Percentiles rank a stretch among this genome's conserved stretches.
phyloP scores from a whole-genome alignment of 2,113 vertebrate species.

The Phyllostomus discolor region DNA sequence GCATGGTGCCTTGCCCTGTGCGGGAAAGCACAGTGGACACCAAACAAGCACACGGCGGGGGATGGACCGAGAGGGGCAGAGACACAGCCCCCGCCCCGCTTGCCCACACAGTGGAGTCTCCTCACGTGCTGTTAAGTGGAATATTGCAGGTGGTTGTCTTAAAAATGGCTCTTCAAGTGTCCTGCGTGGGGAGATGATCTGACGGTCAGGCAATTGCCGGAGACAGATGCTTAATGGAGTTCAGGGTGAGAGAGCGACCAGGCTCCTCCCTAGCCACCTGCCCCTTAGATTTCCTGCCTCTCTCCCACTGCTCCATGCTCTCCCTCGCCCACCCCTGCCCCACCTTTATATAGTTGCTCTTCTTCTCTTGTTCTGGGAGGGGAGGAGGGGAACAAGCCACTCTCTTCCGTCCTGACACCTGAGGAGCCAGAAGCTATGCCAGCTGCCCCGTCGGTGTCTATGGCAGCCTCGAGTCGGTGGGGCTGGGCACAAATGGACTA shows the following conservation, averaged over 20 bases:
- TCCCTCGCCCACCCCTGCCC: background rate
- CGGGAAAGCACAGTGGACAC: background rate
- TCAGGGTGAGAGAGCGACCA: slow-evolving; percentile 68
- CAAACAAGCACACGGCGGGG: background rate
- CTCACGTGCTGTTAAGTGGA: background rate
- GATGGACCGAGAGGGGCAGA: background rate
- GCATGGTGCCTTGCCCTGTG: background rate
- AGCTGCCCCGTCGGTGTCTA: slow-evolving; percentile 10
- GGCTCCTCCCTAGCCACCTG: slow-evolving; percentile 56
- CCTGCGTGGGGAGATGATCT: background rate
- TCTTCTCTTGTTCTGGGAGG: slow-evolving; percentile 40
- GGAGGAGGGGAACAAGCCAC: slow-evolving; percentile 33
- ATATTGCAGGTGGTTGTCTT: background rate
- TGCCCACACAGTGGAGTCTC: background rate
- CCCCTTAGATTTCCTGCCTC: slow-evolving; percentile 51
- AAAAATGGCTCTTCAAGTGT: slow-evolving; percentile 30
- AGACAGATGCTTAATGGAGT: slow-evolving; percentile 76
- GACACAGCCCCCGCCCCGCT: background rate
- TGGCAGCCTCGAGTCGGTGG: background rate
- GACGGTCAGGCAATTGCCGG: slow-evolving; percentile 65
- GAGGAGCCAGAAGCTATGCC: background rate
- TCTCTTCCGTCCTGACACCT: slow-evolving; percentile 51
- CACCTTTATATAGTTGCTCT: background rate
- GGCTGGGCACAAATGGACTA: background rate
- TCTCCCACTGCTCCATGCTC: background rate